Evolutionary conservation across 2,113 vertebrate genomes (phyloP), one percentile per base, ranked within the genome.

Genomic region (Formicarius rufipectus): DNA sequence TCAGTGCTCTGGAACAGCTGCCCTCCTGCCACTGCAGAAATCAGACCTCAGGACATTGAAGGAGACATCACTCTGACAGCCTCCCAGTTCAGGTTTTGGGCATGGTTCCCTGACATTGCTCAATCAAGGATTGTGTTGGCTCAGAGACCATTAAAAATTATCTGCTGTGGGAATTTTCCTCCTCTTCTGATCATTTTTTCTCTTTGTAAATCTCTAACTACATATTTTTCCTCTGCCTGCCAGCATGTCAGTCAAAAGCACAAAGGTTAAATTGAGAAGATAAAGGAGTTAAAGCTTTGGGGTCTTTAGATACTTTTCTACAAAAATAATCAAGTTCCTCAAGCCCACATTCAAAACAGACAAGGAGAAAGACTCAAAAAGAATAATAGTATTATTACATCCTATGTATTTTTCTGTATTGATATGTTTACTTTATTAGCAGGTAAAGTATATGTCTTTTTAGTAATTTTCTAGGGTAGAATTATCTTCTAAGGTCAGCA

Each of bases 81-180:
- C 19, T 67, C 10, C 31, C 39, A 55, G 63, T 15, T 35, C 35
- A 52, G 55, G 2, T 64, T 84, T 77, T 60, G 25, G 59, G 9
- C 8, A 15, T 39, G 21, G 3, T 28, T 85, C 33, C 18, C 24
- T 0, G 0, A 4, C 18, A 17, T 68, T 73, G 35, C 44, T 60
- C 33, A 77, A 21, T 3, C 9, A 47, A 79, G 16, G 52, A 59
- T n/a, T 14, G 13, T 67, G 0, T 30, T 81, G 3, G 2, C 60
- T 64, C 50, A 56, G 55, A 60, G 5, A 47, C 4, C 10, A 25
- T 33, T 84, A 30, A 55, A 80, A 52, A 66, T 45, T 4, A 19
- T 35, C 22, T 69, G 2, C 30, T 69, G 10, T 6, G 9, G 27
- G 2, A 17, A 28, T 78, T 93, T 37, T 84, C 24, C 69, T 81